These are phyloP conservation scores for Alca torda DNA, from an alignment of 2,797 vertebrate genomes.

Conservation along the genomic window DNA sequence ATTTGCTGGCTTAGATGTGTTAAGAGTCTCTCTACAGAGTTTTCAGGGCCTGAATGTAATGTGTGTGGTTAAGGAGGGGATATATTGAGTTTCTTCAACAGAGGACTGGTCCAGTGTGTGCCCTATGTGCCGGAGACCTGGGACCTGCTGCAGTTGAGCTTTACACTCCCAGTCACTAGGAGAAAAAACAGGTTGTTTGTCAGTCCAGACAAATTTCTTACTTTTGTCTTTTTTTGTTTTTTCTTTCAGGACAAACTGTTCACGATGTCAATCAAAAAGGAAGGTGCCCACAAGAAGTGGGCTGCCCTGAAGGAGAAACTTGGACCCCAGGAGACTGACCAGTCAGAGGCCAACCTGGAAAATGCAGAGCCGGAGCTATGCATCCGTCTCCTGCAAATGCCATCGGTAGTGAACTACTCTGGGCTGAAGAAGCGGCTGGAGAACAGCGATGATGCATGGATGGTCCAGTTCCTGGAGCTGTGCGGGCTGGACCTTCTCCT, in stretches of 20 bases:
- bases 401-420: constrained; percentile 95
- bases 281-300: constrained; percentile 90
- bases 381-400: constrained; percentile 92
- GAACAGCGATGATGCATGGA: constrained; percentile 90
- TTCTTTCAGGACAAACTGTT: constrained; percentile 18
- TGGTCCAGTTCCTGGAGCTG: constrained; percentile 97
- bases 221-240: background rate
- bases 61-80: background rate
- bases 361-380: constrained; percentile 94
- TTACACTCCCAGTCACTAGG: background rate
- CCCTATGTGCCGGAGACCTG: background rate
- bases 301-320: constrained; percentile 86
- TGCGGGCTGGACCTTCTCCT: constrained; percentile 93
- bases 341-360: constrained; percentile 93
- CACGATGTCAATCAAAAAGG: constrained; percentile 87
- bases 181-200: background rate
- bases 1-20: background rate
- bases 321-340: constrained; percentile 88
- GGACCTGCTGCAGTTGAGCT: background rate
- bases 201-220: background rate
- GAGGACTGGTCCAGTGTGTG: background rate
- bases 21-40: background rate
- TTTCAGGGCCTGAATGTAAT: background rate
- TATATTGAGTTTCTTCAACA: background rate
- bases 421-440: constrained; percentile 93